These are phyloP conservation scores for Battus philenor DNA, from an alignment of 1,140 invertebrate genomes.

Conservation along the genomic window DNA sequence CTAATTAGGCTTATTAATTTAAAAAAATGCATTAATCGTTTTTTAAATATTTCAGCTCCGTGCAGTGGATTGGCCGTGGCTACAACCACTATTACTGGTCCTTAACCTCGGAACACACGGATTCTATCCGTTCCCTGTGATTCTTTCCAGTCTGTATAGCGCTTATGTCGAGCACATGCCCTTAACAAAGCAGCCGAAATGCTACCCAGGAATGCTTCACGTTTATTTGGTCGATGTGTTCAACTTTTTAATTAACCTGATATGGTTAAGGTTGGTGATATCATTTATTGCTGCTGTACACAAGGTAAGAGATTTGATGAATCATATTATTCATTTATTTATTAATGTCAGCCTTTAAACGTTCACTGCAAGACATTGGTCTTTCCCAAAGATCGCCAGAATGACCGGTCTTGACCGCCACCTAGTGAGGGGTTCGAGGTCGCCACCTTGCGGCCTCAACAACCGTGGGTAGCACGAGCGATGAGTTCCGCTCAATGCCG, in stretches of 20 bases:
- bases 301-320: constrained; percentile 35
- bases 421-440: no score
- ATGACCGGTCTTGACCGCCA: no score
- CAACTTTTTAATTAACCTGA: constrained; percentile 44
- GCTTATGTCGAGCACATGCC: constrained; percentile 30
- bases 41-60: constrained; percentile 40
- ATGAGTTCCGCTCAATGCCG: no score
- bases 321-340: no score
- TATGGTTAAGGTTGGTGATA: constrained; percentile 49
- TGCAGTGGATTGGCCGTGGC: constrained; percentile 31
- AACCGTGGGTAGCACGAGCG: no score
- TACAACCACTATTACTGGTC: constrained; percentile 37
- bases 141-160: constrained; percentile 28
- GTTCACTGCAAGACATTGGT: no score
- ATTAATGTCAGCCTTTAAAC: no score
- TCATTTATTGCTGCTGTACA: constrained; percentile 38
- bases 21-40: no score
- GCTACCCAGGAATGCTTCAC: constrained; percentile 51
- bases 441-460: no score
- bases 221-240: constrained; percentile 40
- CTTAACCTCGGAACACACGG: constrained; percentile 54
- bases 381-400: no score
- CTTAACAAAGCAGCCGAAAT: constrained; percentile 22
- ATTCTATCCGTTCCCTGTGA: constrained; percentile 47
- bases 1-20: no score